Evolutionary conservation across 2,888 invertebrate genomes (phyloP).

Genomic region (Muschampia staudingeri): DNA sequence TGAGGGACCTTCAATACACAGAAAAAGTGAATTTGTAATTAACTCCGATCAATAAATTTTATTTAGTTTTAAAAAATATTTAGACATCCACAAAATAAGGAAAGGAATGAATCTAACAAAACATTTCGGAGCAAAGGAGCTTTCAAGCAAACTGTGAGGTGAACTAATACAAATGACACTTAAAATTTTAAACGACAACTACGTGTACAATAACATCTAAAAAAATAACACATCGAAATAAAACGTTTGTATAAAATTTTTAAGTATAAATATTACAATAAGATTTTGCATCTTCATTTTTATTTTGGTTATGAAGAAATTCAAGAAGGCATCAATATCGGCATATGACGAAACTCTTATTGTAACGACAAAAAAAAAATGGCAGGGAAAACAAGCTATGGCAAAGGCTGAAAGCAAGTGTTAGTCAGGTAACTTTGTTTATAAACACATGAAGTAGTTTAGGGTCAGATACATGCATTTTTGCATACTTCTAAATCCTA

Average conservation of each 20-base stretch:
- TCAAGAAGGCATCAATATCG: background rate
- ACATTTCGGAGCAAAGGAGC: constrained; percentile 71
- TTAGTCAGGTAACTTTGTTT: constrained; percentile 91
- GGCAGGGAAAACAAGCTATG: constrained; percentile 75
- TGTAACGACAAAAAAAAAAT: constrained; percentile 49
- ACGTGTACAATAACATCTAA: constrained; percentile 42
- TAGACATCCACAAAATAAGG: constrained; percentile 82
- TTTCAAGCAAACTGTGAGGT: constrained; percentile 48
- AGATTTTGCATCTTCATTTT: constrained; percentile 58
- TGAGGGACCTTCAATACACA: constrained; percentile 93
- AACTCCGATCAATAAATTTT: constrained; percentile 71
- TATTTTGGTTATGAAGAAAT: background rate
- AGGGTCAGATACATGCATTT: constrained; percentile 85
- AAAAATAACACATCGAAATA: constrained; percentile 36
- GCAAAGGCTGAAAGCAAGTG: constrained; percentile 81
- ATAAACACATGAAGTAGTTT: constrained; percentile 91
- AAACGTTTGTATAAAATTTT: constrained; percentile 19
- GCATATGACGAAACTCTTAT: constrained; percentile 53
- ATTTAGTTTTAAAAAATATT: constrained; percentile 72
- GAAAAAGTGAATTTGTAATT: constrained; percentile 86
- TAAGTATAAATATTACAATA: constrained; percentile 56
- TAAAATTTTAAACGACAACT: constrained; percentile 26
- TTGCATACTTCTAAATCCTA: constrained; percentile 84
- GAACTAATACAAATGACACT: constrained; percentile 52
- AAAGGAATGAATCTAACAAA: constrained; percentile 76